Conservation (phyloP, 2,797 vertebrate genomes). For the Rhabdomys pumilio region DNA sequence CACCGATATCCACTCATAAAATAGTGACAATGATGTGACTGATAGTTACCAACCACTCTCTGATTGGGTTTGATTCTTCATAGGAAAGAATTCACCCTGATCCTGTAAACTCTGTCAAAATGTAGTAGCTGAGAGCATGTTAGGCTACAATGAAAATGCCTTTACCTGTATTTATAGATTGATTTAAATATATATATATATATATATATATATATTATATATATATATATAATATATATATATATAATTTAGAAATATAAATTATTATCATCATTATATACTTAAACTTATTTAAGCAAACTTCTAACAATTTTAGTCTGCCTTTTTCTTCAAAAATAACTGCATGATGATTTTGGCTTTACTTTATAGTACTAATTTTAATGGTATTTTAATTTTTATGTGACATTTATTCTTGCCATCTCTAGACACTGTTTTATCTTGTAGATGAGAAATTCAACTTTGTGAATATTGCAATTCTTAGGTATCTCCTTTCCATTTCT, state of each 20-base stretch:
- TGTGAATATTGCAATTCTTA: not conserved
- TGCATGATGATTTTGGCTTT: not conserved
- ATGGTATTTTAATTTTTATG: not conserved
- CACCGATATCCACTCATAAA: rapidly evolving
- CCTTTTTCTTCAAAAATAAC: not conserved
- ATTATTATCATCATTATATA: not conserved
- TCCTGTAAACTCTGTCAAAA: not conserved
- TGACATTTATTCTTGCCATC: not conserved
- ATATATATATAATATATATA: not conserved
- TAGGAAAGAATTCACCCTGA: not conserved
- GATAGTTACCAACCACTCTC: not conserved
- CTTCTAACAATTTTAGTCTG: not conserved
- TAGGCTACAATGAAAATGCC: not conserved
- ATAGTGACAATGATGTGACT: not conserved
- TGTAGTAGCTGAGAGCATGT: not conserved
- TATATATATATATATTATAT: not conserved
- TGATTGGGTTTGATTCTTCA: not conserved
- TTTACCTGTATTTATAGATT: not conserved
- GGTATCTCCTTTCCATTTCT: not conserved
- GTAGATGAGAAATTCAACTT: not conserved
- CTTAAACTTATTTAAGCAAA: not conserved
- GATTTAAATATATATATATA: not conserved
- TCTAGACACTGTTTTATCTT: conserved; percentile 33
- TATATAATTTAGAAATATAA: not conserved
- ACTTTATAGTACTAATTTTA: not conserved